A percentile compares a stretch with the other conserved stretches of the same genome.
Evolutionary conservation across 1,140 invertebrate genomes (phyloP).

Genomic region (Heliothis virescens): DNA sequence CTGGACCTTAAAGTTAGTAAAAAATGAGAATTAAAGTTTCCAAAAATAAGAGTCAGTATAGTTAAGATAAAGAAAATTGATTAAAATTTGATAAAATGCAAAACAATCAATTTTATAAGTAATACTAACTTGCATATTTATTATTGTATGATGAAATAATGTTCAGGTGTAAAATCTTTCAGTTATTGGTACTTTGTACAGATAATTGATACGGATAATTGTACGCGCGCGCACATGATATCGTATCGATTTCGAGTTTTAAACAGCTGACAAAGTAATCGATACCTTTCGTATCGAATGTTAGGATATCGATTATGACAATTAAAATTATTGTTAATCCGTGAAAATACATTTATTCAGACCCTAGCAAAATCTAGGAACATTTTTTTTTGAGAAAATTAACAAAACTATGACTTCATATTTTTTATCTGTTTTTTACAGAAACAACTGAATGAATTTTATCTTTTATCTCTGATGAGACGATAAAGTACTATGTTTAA

Average conservation of each 20-base stretch:
- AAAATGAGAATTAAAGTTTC: too few relatives aligned
- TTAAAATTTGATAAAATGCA: too few relatives aligned
- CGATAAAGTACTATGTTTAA: background rate
- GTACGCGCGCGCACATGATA: background rate
- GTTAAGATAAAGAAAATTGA: too few relatives aligned
- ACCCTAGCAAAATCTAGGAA: background rate
- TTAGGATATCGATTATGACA: background rate
- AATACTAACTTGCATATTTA: background rate
- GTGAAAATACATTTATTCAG: background rate
- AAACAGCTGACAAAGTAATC: background rate
- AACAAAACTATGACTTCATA: background rate
- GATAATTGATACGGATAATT: conserved; percentile 6
- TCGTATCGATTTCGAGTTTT: conserved; percentile 13
- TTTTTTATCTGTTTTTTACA: too few relatives aligned
- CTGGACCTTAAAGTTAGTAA: too few relatives aligned
- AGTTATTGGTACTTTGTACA: background rate
- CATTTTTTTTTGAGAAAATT: background rate
- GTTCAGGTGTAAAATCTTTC: background rate
- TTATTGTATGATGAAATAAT: background rate
- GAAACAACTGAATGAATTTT: too few relatives aligned
- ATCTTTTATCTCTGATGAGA: background rate
- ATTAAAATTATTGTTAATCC: background rate
- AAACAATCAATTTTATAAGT: too few relatives aligned
- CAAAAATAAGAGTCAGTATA: too few relatives aligned
- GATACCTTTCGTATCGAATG: background rate